Evolutionary conservation across 1,140 invertebrate species (phyloP).

Genomic region (Drosophila pallidifrons): DNA sequence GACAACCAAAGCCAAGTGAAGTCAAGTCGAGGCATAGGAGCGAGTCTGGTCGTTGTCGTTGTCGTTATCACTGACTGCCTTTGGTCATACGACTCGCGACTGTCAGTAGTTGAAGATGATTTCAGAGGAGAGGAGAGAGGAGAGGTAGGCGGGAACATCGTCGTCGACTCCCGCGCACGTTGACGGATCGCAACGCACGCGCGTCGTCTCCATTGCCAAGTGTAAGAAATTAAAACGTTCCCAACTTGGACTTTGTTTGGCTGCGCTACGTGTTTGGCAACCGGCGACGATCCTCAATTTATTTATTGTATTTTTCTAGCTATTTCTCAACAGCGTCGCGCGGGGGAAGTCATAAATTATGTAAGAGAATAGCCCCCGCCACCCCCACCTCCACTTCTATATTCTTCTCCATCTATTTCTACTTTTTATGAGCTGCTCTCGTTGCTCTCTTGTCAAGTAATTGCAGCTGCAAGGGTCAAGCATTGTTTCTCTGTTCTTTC

Average conservation of each 20-base stretch:
- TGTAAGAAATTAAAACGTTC: conserved; percentile 82
- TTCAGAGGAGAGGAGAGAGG: no score
- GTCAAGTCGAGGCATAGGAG: conserved; percentile 54
- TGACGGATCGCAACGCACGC: conserved; percentile 79
- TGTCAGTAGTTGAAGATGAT: not conserved
- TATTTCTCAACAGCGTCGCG: conserved; percentile 25
- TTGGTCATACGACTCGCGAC: conserved; percentile 47
- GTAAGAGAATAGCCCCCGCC: conserved; percentile 54
- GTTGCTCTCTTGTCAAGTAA: conserved; percentile 9
- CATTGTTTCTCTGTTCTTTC: conserved; percentile 7
- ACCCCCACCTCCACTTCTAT: not conserved
- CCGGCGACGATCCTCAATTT: conserved; percentile 76
- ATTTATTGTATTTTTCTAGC: conserved; percentile 80
- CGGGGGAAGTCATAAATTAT: conserved; percentile 82
- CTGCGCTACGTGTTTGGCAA: conserved; percentile 77
- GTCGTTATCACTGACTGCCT: conserved; percentile 53
- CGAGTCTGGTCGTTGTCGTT: not conserved
- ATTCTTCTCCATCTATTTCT: not conserved
- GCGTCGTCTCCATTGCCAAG: conserved; percentile 73
- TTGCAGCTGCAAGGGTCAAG: conserved; percentile 60
- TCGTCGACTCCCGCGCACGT: conserved; percentile 73
- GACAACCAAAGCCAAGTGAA: conserved; percentile 31
- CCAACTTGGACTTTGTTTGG: conserved; percentile 81
- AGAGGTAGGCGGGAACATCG: not conserved
- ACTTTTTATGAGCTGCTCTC: conserved; percentile 32